Base-by-base conservation (phyloP, 2,888 invertebrate species). In the Quadroppia sp. region DNA sequence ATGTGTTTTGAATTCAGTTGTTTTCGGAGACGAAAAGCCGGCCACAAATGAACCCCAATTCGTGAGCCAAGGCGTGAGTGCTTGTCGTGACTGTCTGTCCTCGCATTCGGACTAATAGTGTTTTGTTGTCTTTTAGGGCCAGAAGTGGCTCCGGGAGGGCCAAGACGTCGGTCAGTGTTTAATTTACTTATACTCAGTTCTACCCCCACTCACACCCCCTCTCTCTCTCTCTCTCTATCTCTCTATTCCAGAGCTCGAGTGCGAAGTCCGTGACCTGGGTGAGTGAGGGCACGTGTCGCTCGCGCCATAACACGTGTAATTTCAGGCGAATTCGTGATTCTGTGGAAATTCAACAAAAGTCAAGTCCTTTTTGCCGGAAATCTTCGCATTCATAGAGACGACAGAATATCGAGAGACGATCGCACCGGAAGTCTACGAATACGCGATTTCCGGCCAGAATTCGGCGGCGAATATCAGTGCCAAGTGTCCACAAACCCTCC, bases 21-120 rank as follows among this genome's bases (percentile, higher is more conserved):
- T 77, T 13, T 75, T 77, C 40, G 75, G 11, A 4, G 53, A 53
- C 11, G 53, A 53, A n/a, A 20, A 23, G 2, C 23, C 36, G 11
- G 69, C 67, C 23, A 73, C 73, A 11, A 71, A 50, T 32, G 42
- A 45, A 13, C 73, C 73, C 1, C 45, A 20, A 50, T 73, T 73
- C 23, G 20, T 69, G 2, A 45, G 45, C 20, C 42, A 69, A 69
- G 69, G 73, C 73, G 73, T 73, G 45, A 73, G 73, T 73, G 1
- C 4, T 56, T n/a, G 20, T 48, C 15, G 7, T 9, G 15, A n/a
- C 15, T 9, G 53, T n/a, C 7, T n/a, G 53, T 11, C 23, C 23
- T 7, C 20, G 4, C 4, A 23, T 20, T 53, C 23, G 23, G 11
- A 4, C 1, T 23, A 7, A 53, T 23, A 25, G 2, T 9, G 17